Evolutionary conservation across 2,797 vertebrate genomes (phyloP).

Genomic region (Sandelia bainsii): DNA sequence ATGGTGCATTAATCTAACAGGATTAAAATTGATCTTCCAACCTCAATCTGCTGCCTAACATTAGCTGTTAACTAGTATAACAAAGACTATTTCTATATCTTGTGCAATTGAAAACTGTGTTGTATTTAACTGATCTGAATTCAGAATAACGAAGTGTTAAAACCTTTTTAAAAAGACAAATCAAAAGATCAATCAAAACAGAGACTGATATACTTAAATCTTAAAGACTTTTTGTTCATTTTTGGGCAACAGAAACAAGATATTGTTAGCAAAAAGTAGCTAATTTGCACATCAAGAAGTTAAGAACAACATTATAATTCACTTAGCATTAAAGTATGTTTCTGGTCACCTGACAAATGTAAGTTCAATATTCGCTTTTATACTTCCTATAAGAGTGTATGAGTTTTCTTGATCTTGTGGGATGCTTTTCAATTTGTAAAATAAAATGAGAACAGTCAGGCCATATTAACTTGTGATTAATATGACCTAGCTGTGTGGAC

Average conservation of each 20-base stretch:
- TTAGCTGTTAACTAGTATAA: neutral
- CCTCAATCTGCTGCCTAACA: conserved; percentile 20
- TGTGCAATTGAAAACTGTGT: conserved; percentile 8
- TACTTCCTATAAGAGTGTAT: conserved; percentile 14
- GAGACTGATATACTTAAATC: too few relatives aligned
- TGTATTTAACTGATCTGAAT: conserved; percentile 6
- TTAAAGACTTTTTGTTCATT: too few relatives aligned
- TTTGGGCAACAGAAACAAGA: too few relatives aligned
- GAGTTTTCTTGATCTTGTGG: conserved; percentile 34
- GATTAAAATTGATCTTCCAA: conserved; percentile 45
- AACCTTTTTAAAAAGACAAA: too few relatives aligned
- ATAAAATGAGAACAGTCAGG: conserved; percentile 43
- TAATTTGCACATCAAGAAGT: too few relatives aligned
- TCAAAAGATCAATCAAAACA: too few relatives aligned
- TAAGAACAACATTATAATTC: too few relatives aligned
- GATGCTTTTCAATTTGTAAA: conserved; percentile 54
- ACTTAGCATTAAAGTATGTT: too few relatives aligned
- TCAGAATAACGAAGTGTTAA: neutral
- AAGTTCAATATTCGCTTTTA: too few relatives aligned
- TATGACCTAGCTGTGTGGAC: conserved; percentile 44
- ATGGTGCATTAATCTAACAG: conserved; percentile 29
- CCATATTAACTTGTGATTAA: conserved; percentile 42
- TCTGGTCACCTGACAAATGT: too few relatives aligned
- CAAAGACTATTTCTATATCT: neutral
- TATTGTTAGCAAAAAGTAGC: too few relatives aligned